phyloP scores from a whole-genome alignment of 2,888 invertebrate genomes.

The Ennomos quercinarius region DNA sequence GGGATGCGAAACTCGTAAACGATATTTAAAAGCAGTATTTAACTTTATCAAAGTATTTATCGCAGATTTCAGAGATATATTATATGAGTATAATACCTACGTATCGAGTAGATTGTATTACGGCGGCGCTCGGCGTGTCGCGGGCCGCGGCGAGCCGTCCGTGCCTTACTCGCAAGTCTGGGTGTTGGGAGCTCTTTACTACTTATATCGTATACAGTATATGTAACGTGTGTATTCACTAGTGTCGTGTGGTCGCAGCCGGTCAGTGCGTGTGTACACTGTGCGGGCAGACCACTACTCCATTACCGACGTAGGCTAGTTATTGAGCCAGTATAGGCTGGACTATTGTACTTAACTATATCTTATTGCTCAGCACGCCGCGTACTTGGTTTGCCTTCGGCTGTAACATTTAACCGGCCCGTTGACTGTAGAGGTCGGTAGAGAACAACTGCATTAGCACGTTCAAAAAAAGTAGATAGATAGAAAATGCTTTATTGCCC shows the following conservation, averaged over 20 bases:
- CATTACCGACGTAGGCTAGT: conserved; percentile 8
- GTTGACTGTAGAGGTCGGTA: no score
- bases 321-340: conserved; percentile 34
- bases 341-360: conserved; percentile 35
- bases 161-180: conserved; percentile 73
- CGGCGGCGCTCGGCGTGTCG: neutral
- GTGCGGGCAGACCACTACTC: conserved; percentile 15
- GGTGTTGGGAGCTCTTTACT: conserved; percentile 55
- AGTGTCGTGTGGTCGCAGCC: conserved; percentile 22
- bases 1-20: neutral
- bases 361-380: conserved; percentile 33
- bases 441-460: no score
- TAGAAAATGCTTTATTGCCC: no score
- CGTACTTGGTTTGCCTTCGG: neutral
- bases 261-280: conserved; percentile 12
- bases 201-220: conserved; percentile 34
- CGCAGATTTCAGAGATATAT: conserved; percentile 10
- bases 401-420: neutral
- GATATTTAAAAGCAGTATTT: conserved; percentile 9
- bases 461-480: no score
- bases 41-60: conserved; percentile 1
- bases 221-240: conserved; percentile 22
- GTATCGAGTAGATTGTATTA: conserved; percentile 10
- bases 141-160: conserved; percentile 57
- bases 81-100: conserved; percentile 6